A percentile compares a stretch with the other conserved stretches of the same genome.
These are phyloP conservation scores for Microtus californicus DNA, from an alignment of 2,797 vertebrate species.

Conservation along the genomic window DNA sequence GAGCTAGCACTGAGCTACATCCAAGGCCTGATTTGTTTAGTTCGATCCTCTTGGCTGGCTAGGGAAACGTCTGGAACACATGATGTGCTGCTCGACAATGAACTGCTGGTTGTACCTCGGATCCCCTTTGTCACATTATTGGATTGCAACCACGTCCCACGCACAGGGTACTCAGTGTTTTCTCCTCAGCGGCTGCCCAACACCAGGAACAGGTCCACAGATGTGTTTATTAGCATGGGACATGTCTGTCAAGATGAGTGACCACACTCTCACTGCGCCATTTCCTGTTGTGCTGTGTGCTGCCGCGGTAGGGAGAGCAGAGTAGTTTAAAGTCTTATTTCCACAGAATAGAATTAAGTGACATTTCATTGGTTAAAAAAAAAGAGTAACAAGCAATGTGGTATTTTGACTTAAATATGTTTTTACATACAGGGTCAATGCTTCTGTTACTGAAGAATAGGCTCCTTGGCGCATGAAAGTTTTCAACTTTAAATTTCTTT, in stretches of 20 bases:
- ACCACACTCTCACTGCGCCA: background rate
- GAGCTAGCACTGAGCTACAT: background rate
- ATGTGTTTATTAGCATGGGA: background rate
- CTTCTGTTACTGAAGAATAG: background rate
- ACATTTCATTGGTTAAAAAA: background rate
- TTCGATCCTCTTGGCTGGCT: background rate
- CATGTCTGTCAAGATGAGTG: background rate
- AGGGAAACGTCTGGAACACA: background rate
- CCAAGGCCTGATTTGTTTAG: background rate
- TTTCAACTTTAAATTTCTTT: background rate
- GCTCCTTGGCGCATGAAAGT: no score
- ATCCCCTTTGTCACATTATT: background rate
- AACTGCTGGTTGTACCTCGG: background rate
- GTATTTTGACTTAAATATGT: background rate
- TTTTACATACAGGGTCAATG: background rate
- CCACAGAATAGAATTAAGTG: conserved; percentile 8
- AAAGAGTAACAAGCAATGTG: background rate
- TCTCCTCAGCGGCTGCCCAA: background rate
- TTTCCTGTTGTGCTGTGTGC: background rate
- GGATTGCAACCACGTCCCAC: background rate
- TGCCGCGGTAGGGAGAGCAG: background rate
- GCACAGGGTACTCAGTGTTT: background rate
- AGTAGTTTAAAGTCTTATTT: conserved; percentile 13
- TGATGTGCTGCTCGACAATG: background rate
- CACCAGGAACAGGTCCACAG: background rate